Evolutionary conservation across 1,140 invertebrate genomes (phyloP), one percentile per base, ranked within the genome.

Genomic region (Eueides isabella): DNA sequence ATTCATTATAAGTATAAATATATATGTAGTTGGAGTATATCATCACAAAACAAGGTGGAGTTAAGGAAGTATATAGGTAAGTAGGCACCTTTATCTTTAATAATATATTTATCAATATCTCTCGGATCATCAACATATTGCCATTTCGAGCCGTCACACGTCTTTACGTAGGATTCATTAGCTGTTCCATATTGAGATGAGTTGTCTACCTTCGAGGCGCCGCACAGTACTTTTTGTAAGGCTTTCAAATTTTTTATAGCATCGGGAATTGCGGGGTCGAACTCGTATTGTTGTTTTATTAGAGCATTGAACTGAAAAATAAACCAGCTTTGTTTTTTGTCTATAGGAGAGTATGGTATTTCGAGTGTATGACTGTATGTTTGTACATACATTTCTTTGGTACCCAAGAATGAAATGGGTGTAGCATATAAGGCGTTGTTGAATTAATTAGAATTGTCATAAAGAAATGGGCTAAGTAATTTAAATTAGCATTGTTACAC

Each of bases 101-200:
- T n/a, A 9, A 72, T 55, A 78, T 75, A 80, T 2, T 80, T 78
- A 5, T 80, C 86, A 63, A 86, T 69, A 67, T 88, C 84, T 29
- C 84, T 73, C 28, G 73, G 66, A 67, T 80, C 84, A 11, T 88
- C 80, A 16, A 88, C 62, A 64, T 78, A 80, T 33, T 85, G 83
- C 86, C 85, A 88, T 6, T 83, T 71, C 1, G 77, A 74, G 5
- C 74, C 79, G 29, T 80, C 79, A n/a, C 69, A 55, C 1, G 70
- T 79, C 61, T 78, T 79, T 16, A 75, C 66, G 31, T 73, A 77
- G 71, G 67, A 19, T 19, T 11, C 7, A 70, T 14, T 23, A 16
- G 16, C 28, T 23, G 72, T 67, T 2, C 55, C 76, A 33, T 81
- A 85, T 35, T 86, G 82, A 3, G 81, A 82, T 29, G 73, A 71